Percentiles rank a stretch among this genome's conserved stretches.
Evolutionary conservation across 2,888 invertebrate genomes (phyloP).

Genomic region (Clostera curtula): DNA sequence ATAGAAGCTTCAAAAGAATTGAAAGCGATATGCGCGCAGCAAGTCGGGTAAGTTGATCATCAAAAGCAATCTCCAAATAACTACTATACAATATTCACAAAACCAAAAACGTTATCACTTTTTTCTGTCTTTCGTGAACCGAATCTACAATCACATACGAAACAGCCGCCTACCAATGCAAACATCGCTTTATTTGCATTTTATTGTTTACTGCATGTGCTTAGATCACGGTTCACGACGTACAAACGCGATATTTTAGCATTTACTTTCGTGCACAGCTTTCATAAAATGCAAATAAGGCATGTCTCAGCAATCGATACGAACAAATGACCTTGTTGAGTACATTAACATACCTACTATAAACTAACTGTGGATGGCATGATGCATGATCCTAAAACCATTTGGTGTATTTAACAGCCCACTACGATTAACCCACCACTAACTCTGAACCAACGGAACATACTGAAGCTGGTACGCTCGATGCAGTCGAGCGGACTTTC

Average conservation of each 20-base stretch:
- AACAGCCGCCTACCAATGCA: slow-evolving; percentile 41
- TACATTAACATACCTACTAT: slow-evolving; percentile 29
- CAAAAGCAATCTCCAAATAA: slow-evolving; percentile 11
- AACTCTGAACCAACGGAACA: slow-evolving; percentile 75
- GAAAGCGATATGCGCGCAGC: slow-evolving; percentile 72
- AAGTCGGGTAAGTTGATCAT: slow-evolving; percentile 52
- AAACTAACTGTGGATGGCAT: slow-evolving; percentile 51
- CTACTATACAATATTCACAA: slow-evolving; percentile 14
- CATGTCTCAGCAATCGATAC: slow-evolving; percentile 36
- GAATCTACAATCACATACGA: slow-evolving; percentile 40
- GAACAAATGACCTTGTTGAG: slow-evolving; percentile 35
- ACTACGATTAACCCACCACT: slow-evolving; percentile 72
- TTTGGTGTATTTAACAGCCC: slow-evolving; percentile 73
- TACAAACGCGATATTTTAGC: slow-evolving; percentile 43
- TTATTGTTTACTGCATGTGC: slow-evolving; percentile 72
- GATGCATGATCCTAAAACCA: slow-evolving; percentile 64
- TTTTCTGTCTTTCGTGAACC: slow-evolving; percentile 35
- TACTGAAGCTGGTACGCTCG: slow-evolving; percentile 74
- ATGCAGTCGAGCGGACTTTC: slow-evolving; percentile 74
- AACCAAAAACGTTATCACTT: slow-evolving; percentile 26
- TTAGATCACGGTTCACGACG: slow-evolving; percentile 58
- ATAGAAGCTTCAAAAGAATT: slow-evolving; percentile 83
- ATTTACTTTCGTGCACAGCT: slow-evolving; percentile 65
- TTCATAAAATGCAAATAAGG: slow-evolving; percentile 73
- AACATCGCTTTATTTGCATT: slow-evolving; percentile 73